These are phyloP conservation scores for Selenia dentaria DNA, from an alignment of 2,888 invertebrate genomes.

Conservation along the genomic window DNA sequence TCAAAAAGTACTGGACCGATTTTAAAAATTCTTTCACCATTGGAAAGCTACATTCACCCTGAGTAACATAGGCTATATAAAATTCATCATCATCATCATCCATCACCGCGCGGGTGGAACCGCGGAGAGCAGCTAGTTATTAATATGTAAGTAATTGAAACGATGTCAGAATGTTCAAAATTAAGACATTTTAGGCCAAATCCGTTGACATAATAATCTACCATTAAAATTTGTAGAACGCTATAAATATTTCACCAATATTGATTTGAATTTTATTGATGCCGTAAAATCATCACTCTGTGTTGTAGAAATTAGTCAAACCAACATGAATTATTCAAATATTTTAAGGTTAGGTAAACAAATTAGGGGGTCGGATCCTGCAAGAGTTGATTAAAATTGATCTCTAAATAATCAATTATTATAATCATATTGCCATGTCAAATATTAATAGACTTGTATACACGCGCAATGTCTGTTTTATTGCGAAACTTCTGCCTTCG, in stretches of 20 bases:
- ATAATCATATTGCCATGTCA: background rate
- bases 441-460: too few relatives aligned
- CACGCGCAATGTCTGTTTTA: too few relatives aligned
- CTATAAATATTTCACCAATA: slow-evolving; percentile 21
- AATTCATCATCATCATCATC: too few relatives aligned
- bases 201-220: slow-evolving; percentile 13
- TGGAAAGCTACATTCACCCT: too few relatives aligned
- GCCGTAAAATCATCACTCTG: slow-evolving; percentile 22
- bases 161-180: slow-evolving; percentile 6
- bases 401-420: slow-evolving; percentile 6
- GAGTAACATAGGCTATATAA: too few relatives aligned
- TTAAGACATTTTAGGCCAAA: slow-evolving; percentile 13
- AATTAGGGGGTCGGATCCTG: slow-evolving; percentile 15
- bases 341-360: slow-evolving; percentile 11
- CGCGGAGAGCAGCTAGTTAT: too few relatives aligned
- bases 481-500: too few relatives aligned
- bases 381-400: slow-evolving; percentile 9
- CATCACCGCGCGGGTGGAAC: too few relatives aligned
- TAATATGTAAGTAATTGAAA: too few relatives aligned
- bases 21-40: too few relatives aligned
- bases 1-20: too few relatives aligned
- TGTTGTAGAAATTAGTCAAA: slow-evolving; percentile 18
- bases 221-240: slow-evolving; percentile 9
- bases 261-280: slow-evolving; percentile 28
- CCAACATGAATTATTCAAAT: slow-evolving; percentile 14